Evolutionary conservation across 2,797 vertebrate species (phyloP).

Genomic region (Hirundo rustica): DNA sequence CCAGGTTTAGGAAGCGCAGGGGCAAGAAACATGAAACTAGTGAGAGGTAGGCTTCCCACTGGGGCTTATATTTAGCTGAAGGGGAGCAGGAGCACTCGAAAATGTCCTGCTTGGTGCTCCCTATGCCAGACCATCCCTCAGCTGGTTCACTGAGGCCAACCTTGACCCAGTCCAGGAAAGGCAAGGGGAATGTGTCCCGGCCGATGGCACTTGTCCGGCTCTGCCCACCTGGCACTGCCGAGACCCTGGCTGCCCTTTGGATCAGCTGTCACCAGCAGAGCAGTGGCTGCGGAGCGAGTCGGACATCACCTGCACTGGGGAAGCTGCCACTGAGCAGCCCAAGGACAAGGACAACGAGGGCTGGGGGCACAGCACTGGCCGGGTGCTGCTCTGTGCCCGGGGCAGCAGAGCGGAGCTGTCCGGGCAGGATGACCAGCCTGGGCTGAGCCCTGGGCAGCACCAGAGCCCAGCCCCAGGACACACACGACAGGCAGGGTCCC

Average conservation of each 20-base stretch:
- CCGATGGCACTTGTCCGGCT: fast-evolving
- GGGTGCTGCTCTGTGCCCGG: fast-evolving
- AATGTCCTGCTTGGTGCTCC: background rate
- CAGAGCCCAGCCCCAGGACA: background rate
- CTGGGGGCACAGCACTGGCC: background rate
- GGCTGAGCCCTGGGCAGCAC: background rate
- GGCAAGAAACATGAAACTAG: conserved; percentile 52
- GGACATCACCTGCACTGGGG: fast-evolving
- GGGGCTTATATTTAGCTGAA: conserved; percentile 61
- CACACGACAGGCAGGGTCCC: fast-evolving
- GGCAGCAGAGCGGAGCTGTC: background rate
- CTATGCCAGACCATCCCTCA: background rate
- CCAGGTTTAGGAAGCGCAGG: conserved; percentile 37
- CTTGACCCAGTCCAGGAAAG: background rate
- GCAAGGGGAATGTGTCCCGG: background rate
- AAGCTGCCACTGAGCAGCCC: background rate
- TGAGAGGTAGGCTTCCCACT: conserved; percentile 37
- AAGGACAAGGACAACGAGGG: background rate
- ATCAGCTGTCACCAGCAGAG: background rate
- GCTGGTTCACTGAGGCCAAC: background rate
- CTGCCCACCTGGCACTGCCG: background rate
- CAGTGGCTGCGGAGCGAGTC: fast-evolving
- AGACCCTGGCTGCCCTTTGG: background rate
- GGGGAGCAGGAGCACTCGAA: conserved; percentile 11
- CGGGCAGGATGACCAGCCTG: background rate